Percentiles rank a stretch among this genome's conserved stretches.
phyloP scores from a whole-genome alignment of 2,797 vertebrate genomes.

The Denticeps clupeoides region DNA sequence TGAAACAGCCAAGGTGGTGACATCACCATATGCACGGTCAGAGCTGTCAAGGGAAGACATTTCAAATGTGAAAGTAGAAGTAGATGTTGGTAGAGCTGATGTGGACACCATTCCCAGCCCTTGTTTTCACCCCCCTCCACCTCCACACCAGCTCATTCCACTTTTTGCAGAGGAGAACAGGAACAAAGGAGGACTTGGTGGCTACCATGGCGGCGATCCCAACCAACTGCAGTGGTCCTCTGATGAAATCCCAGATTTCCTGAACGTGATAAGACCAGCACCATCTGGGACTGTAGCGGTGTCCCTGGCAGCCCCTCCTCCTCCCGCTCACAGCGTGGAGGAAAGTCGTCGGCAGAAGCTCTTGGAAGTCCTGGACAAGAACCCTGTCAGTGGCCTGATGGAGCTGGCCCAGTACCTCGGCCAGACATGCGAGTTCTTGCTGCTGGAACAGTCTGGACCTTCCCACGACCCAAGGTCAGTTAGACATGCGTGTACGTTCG shows the following conservation, averaged over 20 bases:
- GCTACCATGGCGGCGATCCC: slow-evolving; percentile 9
- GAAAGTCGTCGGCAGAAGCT: slow-evolving; percentile 60
- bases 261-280: slow-evolving; percentile 76
- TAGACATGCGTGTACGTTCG: not conserved
- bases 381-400: slow-evolving; percentile 83
- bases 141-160: not conserved
- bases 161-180: slow-evolving; percentile 27
- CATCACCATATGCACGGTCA: no score
- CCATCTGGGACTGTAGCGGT: slow-evolving; percentile 61
- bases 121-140: not conserved
- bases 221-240: slow-evolving; percentile 67
- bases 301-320: slow-evolving; percentile 61
- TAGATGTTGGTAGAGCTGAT: no score
- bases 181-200: slow-evolving; percentile 4
- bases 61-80: no score
- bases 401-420: slow-evolving; percentile 82
- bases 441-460: slow-evolving; percentile 85
- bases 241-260: slow-evolving; percentile 79
- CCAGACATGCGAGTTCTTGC: slow-evolving; percentile 79
- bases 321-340: slow-evolving; percentile 51
- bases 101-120: slow-evolving; percentile 6
- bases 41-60: no score
- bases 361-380: slow-evolving; percentile 78
- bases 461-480: slow-evolving; percentile 88
- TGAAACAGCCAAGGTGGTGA: no score